Conservation (phyloP, 2,888 invertebrate genomes). For the Apantesis nais region DNA sequence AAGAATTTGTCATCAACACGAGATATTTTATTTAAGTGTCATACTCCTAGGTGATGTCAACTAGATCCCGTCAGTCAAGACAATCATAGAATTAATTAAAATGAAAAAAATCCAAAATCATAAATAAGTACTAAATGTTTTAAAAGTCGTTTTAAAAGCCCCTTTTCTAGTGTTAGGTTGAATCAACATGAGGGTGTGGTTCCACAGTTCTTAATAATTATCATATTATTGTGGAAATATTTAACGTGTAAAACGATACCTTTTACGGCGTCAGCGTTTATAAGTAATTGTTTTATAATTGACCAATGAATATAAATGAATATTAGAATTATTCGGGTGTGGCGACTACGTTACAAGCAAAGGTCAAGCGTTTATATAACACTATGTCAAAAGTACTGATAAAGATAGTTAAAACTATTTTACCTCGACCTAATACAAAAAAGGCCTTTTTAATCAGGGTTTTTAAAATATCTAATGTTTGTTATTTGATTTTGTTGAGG, state of each 20-base stretch:
- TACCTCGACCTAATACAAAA: background rate
- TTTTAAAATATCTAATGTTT: background rate
- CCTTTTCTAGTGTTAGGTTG: background rate
- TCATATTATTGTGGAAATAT: slow-evolving; percentile 2
- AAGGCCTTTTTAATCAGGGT: background rate
- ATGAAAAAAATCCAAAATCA: background rate
- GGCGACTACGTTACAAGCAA: background rate
- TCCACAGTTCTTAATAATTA: background rate
- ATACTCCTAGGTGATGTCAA: no score
- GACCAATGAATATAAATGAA: slow-evolving; percentile 5
- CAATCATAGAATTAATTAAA: background rate
- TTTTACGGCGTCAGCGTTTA: background rate
- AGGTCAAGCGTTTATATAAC: background rate
- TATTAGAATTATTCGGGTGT: background rate
- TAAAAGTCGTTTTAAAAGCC: background rate
- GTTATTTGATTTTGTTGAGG: background rate
- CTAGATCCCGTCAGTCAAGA: background rate
- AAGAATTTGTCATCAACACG: background rate
- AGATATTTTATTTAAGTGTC: background rate
- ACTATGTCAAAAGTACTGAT: background rate
- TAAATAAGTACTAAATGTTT: background rate
- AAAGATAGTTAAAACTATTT: background rate
- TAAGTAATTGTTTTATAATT: slow-evolving; percentile 1
- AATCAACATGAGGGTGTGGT: slow-evolving; percentile 6
- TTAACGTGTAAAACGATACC: background rate